Evolutionary conservation across 1,140 invertebrate species (phyloP).

Genomic region (Eumaeus atala): DNA sequence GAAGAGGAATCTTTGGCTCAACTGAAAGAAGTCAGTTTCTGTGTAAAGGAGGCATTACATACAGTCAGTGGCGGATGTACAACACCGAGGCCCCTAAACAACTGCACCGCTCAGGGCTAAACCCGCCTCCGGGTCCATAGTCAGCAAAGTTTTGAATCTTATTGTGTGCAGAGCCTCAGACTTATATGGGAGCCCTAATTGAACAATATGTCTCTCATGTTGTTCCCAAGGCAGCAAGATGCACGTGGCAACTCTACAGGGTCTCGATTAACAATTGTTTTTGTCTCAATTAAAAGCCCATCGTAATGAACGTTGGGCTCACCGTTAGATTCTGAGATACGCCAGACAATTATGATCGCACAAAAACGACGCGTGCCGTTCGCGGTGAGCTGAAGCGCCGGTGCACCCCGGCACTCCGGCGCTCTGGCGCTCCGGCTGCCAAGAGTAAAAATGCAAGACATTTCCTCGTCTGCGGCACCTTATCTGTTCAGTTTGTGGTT

Average conservation of each 20-base stretch:
- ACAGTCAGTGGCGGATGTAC: too few relatives aligned
- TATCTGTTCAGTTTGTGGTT: not conserved
- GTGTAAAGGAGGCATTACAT: too few relatives aligned
- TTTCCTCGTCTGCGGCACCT: not conserved
- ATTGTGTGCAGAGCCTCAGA: too few relatives aligned
- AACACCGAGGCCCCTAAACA: too few relatives aligned
- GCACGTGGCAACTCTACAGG: not conserved
- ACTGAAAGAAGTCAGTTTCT: too few relatives aligned
- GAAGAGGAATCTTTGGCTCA: too few relatives aligned
- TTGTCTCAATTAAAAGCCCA: constrained; percentile 5
- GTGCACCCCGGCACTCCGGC: not conserved
- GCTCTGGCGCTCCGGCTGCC: not conserved
- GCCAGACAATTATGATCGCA: constrained; percentile 1
- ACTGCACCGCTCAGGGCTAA: too few relatives aligned
- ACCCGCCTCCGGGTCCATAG: too few relatives aligned
- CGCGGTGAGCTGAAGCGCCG: not conserved
- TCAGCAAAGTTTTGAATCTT: too few relatives aligned
- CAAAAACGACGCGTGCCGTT: not conserved
- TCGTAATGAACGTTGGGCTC: not conserved
- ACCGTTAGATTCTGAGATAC: not conserved
- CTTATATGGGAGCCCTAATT: too few relatives aligned
- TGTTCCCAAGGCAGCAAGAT: too few relatives aligned
- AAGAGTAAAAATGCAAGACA: not conserved
- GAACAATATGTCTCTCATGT: too few relatives aligned
- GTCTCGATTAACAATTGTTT: constrained; percentile 1